These are phyloP conservation scores for Cepaea nemoralis DNA, from an alignment of 1,140 invertebrate species.

Conservation along the genomic window DNA sequence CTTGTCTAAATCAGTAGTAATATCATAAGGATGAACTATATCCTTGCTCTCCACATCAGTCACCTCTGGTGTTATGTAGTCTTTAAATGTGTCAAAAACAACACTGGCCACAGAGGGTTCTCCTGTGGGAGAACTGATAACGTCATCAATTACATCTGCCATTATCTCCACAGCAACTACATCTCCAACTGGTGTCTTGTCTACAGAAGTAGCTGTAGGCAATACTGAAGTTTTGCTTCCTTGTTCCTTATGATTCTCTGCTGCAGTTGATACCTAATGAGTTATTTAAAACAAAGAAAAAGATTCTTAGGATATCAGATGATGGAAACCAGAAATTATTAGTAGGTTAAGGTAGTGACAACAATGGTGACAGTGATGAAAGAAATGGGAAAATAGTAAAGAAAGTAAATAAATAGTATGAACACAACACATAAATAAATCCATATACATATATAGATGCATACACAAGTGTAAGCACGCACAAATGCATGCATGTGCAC, in stretches of 20 bases:
- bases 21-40: background rate
- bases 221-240: too few relatives aligned
- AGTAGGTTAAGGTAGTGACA: too few relatives aligned
- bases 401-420: too few relatives aligned
- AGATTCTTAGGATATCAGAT: too few relatives aligned
- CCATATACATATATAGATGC: too few relatives aligned
- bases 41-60: background rate
- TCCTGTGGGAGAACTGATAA: slow-evolving; percentile 58
- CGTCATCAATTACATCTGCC: slow-evolving; percentile 66
- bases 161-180: slow-evolving; percentile 55
- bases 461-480: too few relatives aligned
- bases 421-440: too few relatives aligned
- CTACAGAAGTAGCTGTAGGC: slow-evolving; percentile 24
- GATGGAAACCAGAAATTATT: too few relatives aligned
- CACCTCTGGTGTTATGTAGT: slow-evolving; percentile 44
- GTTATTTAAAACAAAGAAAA: background rate
- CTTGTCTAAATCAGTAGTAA: background rate
- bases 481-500: too few relatives aligned
- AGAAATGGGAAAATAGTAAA: too few relatives aligned
- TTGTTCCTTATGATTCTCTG: too few relatives aligned
- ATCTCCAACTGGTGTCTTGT: slow-evolving; percentile 28
- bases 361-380: too few relatives aligned
- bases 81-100: slow-evolving; percentile 62
- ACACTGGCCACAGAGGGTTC: slow-evolving; percentile 67
- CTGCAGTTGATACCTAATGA: background rate